Evolutionary conservation across 2,888 invertebrate species (phyloP), one percentile per base, ranked within the genome.

Genomic region (Drosophila phalerata): DNA sequence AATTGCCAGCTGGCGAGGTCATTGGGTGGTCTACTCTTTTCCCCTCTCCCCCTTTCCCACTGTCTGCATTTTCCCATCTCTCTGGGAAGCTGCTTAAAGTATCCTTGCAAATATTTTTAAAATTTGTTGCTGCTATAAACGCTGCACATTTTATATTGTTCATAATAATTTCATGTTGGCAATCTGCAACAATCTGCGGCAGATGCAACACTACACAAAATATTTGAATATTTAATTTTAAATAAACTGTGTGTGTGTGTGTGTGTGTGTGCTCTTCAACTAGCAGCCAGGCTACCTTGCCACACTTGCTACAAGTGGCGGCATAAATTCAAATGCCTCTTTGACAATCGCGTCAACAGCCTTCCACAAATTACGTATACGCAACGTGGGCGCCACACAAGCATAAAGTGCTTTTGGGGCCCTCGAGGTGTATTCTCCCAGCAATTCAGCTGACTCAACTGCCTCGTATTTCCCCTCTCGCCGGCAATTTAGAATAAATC

Each of bases 291-390:
- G 13, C 48, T 63, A 51, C 42, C 65, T 42, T 67, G 81, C 67
- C 63, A 63, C 71, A 80, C 79, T 85, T 73, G 82, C 72, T 77
- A 71, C 84, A 86, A 84, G 84, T 85, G 81, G 87, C 85, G 84
- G 81, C 75, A 84, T 88, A 85, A 84, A 79, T 88, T 86, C 71
- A 88, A 84, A 81, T 81, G 87, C 81, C 87, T 75, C 85, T 85
- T 81, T 81, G 73, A 79, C 74, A 70, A 74, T 70, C 71, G 71
- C 69, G 74, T 81, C 79, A 74, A 77, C 77, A 77, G 74, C 71
- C 77, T 73, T 37, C 8, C 51, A 69, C 76, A 81, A 81, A 87
- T 85, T 81, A 79, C 82, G 79, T 79, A 83, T 81, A 87, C 85
- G 82, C 77, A 85, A 43, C 57, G 73, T 69, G 72, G 51, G 69